Conservation (phyloP, 2,113 vertebrate genomes). For the Rhadina sibilatrix region DNA sequence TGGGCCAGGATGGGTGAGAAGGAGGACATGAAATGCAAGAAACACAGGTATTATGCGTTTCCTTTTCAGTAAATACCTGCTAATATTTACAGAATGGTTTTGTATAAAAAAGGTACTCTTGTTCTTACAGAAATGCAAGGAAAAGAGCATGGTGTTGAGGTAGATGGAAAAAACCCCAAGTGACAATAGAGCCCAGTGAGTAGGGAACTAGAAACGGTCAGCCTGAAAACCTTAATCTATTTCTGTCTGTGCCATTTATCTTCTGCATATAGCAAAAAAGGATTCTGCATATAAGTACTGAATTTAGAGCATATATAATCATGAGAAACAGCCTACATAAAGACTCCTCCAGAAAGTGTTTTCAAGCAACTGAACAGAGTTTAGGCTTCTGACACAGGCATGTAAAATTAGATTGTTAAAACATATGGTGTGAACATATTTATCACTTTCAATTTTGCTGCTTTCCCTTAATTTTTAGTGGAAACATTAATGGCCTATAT, state of each 20-base stretch:
- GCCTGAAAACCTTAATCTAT: conserved; percentile 46
- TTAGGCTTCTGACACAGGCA: conserved; percentile 55
- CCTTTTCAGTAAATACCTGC: not conserved
- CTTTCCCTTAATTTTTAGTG: conserved; percentile 24
- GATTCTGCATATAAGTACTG: not conserved
- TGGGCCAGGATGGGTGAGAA: not conserved
- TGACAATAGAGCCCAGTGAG: not conserved
- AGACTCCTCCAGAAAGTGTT: conserved; percentile 62
- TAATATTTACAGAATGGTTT: not conserved
- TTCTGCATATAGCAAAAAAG: not conserved
- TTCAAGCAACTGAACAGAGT: conserved; percentile 45
- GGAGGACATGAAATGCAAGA: not conserved
- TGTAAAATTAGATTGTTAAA: conserved; percentile 60
- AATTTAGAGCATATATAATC: conserved; percentile 41
- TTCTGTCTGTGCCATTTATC: conserved; percentile 47
- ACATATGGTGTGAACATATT: conserved; percentile 64
- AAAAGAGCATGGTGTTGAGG: not conserved
- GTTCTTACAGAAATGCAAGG: not conserved
- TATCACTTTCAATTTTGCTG: conserved; percentile 29
- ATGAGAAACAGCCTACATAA: conserved; percentile 55
- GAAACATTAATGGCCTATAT: conserved; percentile 13
- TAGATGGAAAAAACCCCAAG: not conserved
- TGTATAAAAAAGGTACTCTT: not conserved
- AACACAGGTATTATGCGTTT: not conserved
- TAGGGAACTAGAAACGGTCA: not conserved